Base-by-base conservation (phyloP, 2,113 vertebrate genomes). In the Myotis davidii region DNA sequence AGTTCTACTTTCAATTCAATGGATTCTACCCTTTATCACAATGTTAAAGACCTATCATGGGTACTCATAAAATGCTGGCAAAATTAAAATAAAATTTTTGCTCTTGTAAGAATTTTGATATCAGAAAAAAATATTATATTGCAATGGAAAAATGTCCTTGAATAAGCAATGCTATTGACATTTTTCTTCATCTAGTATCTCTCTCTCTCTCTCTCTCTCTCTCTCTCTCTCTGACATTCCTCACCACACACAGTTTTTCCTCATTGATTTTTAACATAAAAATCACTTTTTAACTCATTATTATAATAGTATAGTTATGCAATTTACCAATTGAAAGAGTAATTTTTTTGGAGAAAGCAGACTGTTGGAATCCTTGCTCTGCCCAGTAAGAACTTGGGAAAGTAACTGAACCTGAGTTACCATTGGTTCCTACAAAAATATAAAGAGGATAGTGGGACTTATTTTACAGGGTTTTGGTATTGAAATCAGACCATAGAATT, bases 21-120 rank as follows among this genome's bases (percentile, higher is more conserved):
- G 61, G 0, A 16, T 67, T 25, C 54, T 90, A 82, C 5, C 0
- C 11, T 50, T 67, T 81, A 32, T 73, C 72, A 90, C 13, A 72
- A 32, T 45, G 54, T 20, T 61, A 76, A 45, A 81, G 13, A 10
- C 7, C 23, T 5, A 74, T 88, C 4, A 48, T 34, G 45, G 21
- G 3, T 69, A 39, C 17, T 93, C 45, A 76, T 70, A 90, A 84
- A 34, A 67, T 72, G 77, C 79, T 50, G 52, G 52, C n/a, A 72
- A 90, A 72, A 81, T 42, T 85, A 17, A 95, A 94, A 95, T 79
- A 93, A 92, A n/a, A 85, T 5, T 61, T 39, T 87, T 69, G 17
- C 2, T 82, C 14, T 85, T 90, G 21, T 61, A 82, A 82, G 52
- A 77, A 90, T 81, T 85, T 64, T 82, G n/a, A 84, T 48, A 78